A percentile compares a stretch with the other conserved stretches of the same genome.
phyloP scores from a whole-genome alignment of 1,140 invertebrate genomes.

The Drosophila pectinifera region DNA sequence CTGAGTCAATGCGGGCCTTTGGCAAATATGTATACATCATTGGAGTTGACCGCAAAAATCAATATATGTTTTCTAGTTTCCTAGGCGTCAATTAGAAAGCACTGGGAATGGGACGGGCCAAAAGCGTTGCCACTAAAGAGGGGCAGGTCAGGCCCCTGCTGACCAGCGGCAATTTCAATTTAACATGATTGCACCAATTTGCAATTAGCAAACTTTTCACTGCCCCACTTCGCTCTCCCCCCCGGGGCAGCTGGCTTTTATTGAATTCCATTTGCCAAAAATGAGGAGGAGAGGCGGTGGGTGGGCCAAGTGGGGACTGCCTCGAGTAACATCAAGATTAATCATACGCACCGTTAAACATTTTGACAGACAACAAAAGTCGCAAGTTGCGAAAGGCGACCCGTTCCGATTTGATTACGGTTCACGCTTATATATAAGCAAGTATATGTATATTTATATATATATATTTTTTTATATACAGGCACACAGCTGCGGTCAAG shows the following conservation, averaged over 20 bases:
- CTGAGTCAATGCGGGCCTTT: neutral
- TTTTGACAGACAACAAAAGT: slow-evolving; percentile 51
- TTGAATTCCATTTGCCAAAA: slow-evolving; percentile 38
- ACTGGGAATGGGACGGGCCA: no score
- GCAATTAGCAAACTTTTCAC: slow-evolving; percentile 57
- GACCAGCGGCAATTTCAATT: slow-evolving; percentile 46
- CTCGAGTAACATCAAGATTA: slow-evolving; percentile 54
- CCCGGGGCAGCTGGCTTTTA: neutral
- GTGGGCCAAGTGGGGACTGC: neutral
- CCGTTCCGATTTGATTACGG: slow-evolving; percentile 50
- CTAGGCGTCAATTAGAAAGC: slow-evolving; percentile 36
- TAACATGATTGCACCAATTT: slow-evolving; percentile 55
- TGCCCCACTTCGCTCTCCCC: neutral
- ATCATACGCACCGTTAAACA: slow-evolving; percentile 78
- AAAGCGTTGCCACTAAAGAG: no score
- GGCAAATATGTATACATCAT: slow-evolving; percentile 12
- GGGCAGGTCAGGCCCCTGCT: neutral
- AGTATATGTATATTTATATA: neutral
- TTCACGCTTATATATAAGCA: slow-evolving; percentile 11
- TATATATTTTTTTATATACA: neutral
- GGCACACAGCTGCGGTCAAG: neutral
- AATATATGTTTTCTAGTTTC: slow-evolving; percentile 14
- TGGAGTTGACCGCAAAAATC: slow-evolving; percentile 28
- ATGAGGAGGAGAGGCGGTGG: neutral
- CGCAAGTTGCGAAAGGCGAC: slow-evolving; percentile 30